phyloP scores from a whole-genome alignment of 2,113 vertebrate species.

The Nycticebus coucang region DNA sequence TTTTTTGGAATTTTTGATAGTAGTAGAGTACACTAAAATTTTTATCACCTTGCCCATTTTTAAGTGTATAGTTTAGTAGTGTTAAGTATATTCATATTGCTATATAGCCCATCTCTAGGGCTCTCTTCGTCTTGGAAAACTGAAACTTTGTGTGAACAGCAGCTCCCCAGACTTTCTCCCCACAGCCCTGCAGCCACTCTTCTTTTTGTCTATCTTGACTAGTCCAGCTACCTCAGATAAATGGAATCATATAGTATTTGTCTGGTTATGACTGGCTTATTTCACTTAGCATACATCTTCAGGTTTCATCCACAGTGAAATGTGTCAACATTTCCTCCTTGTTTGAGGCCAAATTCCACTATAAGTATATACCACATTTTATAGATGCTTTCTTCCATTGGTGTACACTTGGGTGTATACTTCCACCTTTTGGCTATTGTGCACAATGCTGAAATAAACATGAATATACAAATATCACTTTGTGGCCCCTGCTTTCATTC shows the following conservation, averaged over 20 bases:
- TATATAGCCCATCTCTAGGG: not conserved
- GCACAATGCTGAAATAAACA: not conserved
- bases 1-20: not conserved
- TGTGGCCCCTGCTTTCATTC: not conserved
- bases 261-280: not conserved
- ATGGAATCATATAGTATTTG: not conserved
- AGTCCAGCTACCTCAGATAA: not conserved
- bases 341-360: not conserved
- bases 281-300: not conserved
- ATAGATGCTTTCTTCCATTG: not conserved
- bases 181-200: not conserved
- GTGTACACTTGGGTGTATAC: not conserved
- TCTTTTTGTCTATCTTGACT: not conserved
- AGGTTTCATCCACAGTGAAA: not conserved
- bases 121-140: not conserved
- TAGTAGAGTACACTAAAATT: not conserved
- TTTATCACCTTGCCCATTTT: not conserved
- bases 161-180: not conserved
- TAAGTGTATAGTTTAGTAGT: not conserved
- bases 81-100: not conserved
- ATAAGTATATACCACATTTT: not conserved
- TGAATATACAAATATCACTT: not conserved
- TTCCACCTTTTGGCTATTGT: slow-evolving; percentile 12
- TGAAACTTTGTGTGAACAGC: not conserved
- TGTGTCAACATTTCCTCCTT: not conserved